Percentiles rank a stretch among this genome's conserved stretches.
phyloP scores from a whole-genome alignment of 2,888 invertebrate species.

The Leucozona laternaria region DNA sequence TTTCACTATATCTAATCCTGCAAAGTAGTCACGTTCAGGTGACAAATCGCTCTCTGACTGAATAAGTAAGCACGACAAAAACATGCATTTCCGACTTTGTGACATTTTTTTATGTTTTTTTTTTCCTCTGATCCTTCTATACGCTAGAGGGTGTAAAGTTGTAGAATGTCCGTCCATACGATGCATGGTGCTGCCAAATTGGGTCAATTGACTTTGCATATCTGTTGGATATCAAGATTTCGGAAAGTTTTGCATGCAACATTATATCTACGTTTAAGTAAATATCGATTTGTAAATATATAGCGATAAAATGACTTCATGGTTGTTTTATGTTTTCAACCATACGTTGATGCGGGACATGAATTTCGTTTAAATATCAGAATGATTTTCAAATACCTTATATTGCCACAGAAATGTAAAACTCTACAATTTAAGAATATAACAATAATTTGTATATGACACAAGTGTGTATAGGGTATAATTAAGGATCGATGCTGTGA shows the following conservation, averaged over 20 bases:
- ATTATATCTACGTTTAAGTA: too few relatives aligned
- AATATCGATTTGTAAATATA: neutral
- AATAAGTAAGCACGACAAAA: constrained; percentile 42
- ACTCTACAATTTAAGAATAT: too few relatives aligned
- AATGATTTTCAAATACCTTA: neutral
- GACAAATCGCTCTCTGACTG: constrained; percentile 51
- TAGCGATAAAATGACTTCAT: neutral
- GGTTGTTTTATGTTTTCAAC: neutral
- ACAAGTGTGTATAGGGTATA: too few relatives aligned
- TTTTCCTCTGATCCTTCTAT: neutral
- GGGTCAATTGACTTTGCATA: constrained; percentile 26
- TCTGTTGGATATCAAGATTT: constrained; percentile 31
- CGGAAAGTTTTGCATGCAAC: constrained; percentile 6
- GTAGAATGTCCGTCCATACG: neutral
- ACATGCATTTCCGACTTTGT: constrained; percentile 33
- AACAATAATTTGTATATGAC: too few relatives aligned
- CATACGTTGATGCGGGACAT: neutral
- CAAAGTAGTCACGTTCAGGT: constrained; percentile 36
- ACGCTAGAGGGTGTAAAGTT: neutral
- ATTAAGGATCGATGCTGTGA: too few relatives aligned
- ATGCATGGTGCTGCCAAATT: neutral
- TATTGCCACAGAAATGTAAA: neutral
- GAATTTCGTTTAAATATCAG: neutral
- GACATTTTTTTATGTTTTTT: neutral
- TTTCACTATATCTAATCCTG: constrained; percentile 20